Conservation (phyloP, 2,797 vertebrate species). For the Euphonia xanthogaster region DNA sequence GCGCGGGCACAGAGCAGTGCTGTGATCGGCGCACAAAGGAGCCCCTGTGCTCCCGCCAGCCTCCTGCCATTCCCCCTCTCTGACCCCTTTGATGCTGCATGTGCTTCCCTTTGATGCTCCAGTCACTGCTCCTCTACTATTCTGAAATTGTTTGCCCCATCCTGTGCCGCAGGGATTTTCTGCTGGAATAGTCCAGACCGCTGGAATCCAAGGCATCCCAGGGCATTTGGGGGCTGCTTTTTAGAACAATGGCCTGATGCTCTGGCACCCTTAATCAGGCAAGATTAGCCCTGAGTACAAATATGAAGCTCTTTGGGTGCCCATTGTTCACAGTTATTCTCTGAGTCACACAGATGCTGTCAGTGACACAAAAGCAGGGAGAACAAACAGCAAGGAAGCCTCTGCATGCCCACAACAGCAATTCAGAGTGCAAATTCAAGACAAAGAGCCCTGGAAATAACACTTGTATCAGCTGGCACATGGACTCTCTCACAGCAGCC, state of each 20-base stretch:
- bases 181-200: background rate
- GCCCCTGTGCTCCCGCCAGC: constrained; percentile 33
- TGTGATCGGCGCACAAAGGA: constrained; percentile 35
- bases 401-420: background rate
- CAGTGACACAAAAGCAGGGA: constrained; percentile 37
- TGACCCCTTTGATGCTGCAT: constrained; percentile 25
- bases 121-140: background rate
- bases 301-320: background rate
- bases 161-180: background rate
- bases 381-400: constrained; percentile 40
- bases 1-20: background rate
- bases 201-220: background rate
- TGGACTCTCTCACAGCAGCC: background rate
- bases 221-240: background rate
- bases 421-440: background rate
- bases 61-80: background rate
- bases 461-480: background rate
- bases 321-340: constrained; percentile 26
- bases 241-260: background rate
- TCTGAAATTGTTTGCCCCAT: background rate
- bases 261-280: background rate
- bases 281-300: constrained; percentile 1
- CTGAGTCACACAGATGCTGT: constrained; percentile 4
- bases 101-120: constrained; percentile 10
- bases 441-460: constrained; percentile 31